These are phyloP conservation scores for Caenorhabditis imperialis DNA, from an alignment of 2,888 invertebrate species.

Conservation along the genomic window DNA sequence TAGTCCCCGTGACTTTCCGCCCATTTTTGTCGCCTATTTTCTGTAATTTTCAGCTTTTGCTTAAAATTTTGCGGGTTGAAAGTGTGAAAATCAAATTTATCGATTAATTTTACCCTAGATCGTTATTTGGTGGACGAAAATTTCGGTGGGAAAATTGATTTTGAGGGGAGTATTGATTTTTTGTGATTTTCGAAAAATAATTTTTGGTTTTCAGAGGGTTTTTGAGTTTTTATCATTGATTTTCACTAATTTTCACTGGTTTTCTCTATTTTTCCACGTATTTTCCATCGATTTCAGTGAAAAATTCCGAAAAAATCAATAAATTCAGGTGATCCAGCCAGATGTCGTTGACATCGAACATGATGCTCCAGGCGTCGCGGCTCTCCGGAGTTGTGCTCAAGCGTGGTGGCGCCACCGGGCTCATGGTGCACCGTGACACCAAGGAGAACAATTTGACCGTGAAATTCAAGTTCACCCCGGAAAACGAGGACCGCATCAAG, in stretches of 20 bases:
- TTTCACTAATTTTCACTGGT: too few species aligned
- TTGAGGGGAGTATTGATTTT: too few species aligned
- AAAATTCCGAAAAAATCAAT: too few species aligned
- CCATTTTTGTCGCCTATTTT: conserved; percentile 48
- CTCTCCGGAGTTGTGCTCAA: conserved; percentile 40
- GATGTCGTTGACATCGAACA: conserved; percentile 55
- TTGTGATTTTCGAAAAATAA: background rate
- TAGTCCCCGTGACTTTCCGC: conserved; percentile 31
- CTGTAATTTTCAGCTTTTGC: conserved; percentile 15
- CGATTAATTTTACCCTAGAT: background rate
- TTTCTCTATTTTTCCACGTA: conserved; percentile 1
- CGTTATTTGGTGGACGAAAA: too few species aligned
- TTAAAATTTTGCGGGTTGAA: background rate
- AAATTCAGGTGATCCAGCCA: conserved; percentile 37
- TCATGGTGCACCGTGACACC: conserved; percentile 76
- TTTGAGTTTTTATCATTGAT: conserved; percentile 3
- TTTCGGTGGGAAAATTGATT: background rate
- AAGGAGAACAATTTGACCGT: conserved; percentile 75
- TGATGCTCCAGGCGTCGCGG: conserved; percentile 54
- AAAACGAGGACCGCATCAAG: conserved; percentile 73
- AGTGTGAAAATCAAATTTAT: background rate
- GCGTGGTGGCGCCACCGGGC: conserved; percentile 65
- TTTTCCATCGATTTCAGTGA: background rate
- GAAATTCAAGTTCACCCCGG: conserved; percentile 75
- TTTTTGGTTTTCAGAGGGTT: background rate